Conservation (phyloP, 2,888 invertebrate species). For the Apotomis betuletana region DNA sequence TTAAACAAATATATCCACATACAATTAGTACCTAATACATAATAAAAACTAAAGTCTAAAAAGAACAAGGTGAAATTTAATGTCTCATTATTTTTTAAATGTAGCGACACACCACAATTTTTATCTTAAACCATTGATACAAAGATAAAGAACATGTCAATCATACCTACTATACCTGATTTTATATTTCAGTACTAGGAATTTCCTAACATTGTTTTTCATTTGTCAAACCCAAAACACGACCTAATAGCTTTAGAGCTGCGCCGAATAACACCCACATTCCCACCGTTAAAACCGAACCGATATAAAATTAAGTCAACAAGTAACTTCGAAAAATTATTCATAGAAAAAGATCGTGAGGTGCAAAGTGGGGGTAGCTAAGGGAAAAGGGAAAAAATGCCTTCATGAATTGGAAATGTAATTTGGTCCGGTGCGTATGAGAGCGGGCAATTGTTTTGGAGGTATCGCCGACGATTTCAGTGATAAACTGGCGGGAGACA, state of each 20-base stretch:
- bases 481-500: constrained; percentile 40
- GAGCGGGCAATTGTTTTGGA: constrained; percentile 46
- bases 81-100: too few relatives aligned
- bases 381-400: constrained; percentile 43
- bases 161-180: too few relatives aligned
- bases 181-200: too few relatives aligned
- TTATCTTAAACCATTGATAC: too few relatives aligned
- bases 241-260: constrained; percentile 33
- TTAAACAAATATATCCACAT: too few relatives aligned
- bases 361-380: constrained; percentile 42
- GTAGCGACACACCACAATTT: too few relatives aligned
- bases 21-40: too few relatives aligned
- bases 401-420: constrained; percentile 50
- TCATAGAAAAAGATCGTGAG: constrained; percentile 48
- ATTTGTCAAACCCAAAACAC: constrained; percentile 22
- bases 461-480: constrained; percentile 42
- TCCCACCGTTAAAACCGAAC: constrained; percentile 40
- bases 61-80: too few relatives aligned
- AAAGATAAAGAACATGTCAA: too few relatives aligned
- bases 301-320: constrained; percentile 50
- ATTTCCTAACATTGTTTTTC: neutral
- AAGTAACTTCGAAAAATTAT: constrained; percentile 47
- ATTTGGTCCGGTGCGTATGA: constrained; percentile 45
- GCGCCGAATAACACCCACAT: constrained; percentile 26
- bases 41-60: too few relatives aligned